Evolutionary conservation across 1,140 invertebrate species (phyloP).

Genomic region (Pseudachorutes palmiensis): DNA sequence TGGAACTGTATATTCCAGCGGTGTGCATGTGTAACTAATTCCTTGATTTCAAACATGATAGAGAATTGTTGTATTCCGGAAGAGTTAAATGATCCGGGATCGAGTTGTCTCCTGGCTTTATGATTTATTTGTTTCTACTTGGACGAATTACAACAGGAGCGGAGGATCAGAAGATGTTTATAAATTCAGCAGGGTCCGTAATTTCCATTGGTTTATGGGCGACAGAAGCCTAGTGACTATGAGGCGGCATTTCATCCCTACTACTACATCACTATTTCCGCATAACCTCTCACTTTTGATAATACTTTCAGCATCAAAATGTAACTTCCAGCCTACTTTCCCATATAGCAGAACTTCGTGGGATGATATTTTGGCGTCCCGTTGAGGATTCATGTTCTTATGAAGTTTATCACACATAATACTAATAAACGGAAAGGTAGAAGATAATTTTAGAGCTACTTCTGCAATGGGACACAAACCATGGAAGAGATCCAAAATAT

Average conservation of each 20-base stretch:
- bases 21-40: too few relatives aligned
- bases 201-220: not conserved
- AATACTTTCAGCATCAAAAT: too few relatives aligned
- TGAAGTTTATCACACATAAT: not conserved
- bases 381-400: not conserved
- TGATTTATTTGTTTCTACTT: not conserved
- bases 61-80: not conserved
- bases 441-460: slow-evolving; percentile 5
- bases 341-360: too few relatives aligned
- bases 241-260: not conserved
- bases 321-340: too few relatives aligned
- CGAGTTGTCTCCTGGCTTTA: not conserved
- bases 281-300: too few relatives aligned
- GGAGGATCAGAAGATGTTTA: not conserved
- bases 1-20: too few relatives aligned
- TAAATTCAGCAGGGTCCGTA: not conserved
- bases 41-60: not conserved
- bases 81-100: not conserved
- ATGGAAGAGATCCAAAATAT: not conserved
- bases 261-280: not conserved
- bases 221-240: not conserved
- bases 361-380: not conserved
- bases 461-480: too few relatives aligned
- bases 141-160: not conserved
- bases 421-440: not conserved